Conservation (phyloP, 1,140 invertebrate species). For the Drosophila pseudoananassae region DNA sequence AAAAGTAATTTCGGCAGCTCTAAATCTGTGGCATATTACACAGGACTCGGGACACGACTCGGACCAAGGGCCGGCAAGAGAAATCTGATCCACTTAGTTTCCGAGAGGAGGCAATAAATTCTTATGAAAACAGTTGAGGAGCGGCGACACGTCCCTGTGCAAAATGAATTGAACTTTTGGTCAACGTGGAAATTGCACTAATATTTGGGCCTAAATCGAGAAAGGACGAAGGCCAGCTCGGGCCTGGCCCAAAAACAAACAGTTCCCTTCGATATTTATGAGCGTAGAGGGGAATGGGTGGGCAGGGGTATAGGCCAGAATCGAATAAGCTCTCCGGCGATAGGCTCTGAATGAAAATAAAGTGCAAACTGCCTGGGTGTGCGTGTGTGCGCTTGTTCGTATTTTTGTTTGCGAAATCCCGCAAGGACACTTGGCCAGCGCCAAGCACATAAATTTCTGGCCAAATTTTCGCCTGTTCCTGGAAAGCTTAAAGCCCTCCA, state of each 20-base stretch:
- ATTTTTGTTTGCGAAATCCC: slow-evolving; percentile 53
- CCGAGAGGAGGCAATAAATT: slow-evolving; percentile 64
- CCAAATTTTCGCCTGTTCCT: slow-evolving; percentile 41
- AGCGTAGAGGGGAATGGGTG: slow-evolving; percentile 6
- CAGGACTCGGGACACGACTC: slow-evolving; percentile 36
- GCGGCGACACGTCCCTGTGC: slow-evolving; percentile 36
- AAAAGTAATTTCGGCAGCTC: slow-evolving; percentile 63
- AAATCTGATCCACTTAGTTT: slow-evolving; percentile 71
- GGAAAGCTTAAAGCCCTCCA: slow-evolving; percentile 46
- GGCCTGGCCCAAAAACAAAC: slow-evolving; percentile 29
- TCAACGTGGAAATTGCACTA: slow-evolving; percentile 51
- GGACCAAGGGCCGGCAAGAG: slow-evolving; percentile 24
- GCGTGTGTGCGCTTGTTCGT: slow-evolving; percentile 2
- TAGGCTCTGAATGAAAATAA: slow-evolving; percentile 61
- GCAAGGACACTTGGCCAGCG: slow-evolving; percentile 60
- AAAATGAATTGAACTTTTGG: slow-evolving; percentile 72
- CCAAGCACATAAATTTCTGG: slow-evolving; percentile 56
- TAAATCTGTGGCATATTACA: slow-evolving; percentile 65
- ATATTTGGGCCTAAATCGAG: slow-evolving; percentile 35
- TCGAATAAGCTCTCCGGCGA: slow-evolving; percentile 43
- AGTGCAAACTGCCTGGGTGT: slow-evolving; percentile 60
- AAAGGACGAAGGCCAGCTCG: background rate
- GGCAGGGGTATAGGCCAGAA: slow-evolving; percentile 7
- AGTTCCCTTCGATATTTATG: slow-evolving; percentile 46
- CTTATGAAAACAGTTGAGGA: slow-evolving; percentile 55